Conservation (phyloP, 2,113 vertebrate genomes). For the Penelope pileata region DNA sequence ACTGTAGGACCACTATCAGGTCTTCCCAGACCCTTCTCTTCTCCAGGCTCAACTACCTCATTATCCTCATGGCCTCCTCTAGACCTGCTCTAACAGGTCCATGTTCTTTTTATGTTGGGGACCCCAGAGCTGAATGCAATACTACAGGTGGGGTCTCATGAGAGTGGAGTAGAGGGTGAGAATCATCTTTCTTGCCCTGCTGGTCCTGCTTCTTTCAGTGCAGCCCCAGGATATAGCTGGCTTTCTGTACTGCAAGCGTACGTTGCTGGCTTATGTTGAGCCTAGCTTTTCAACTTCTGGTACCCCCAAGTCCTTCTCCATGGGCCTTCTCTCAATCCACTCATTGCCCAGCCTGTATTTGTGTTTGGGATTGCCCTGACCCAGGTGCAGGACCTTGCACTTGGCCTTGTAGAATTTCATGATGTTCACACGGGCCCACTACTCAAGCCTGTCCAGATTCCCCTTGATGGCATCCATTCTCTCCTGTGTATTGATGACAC, state of each 20-base stretch:
- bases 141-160: not conserved
- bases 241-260: not conserved
- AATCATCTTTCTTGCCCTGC: not conserved
- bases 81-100: not conserved
- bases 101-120: not conserved
- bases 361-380: not conserved
- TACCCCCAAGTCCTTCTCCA: not conserved
- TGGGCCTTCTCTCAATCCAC: not conserved
- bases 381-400: not conserved
- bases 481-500: not conserved
- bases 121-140: not conserved
- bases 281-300: not conserved
- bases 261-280: not conserved
- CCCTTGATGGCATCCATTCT: not conserved
- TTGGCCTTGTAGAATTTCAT: not conserved
- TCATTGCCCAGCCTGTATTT: not conserved
- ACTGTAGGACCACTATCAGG: not conserved
- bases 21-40: not conserved
- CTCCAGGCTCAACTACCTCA: not conserved
- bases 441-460: not conserved
- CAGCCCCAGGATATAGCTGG: not conserved
- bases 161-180: not conserved
- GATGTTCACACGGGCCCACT: too few species aligned
- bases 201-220: not conserved
- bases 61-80: not conserved